These are phyloP conservation scores for Schrankia costaestrigalis DNA, from an alignment of 2,888 invertebrate species.

Conservation along the genomic window DNA sequence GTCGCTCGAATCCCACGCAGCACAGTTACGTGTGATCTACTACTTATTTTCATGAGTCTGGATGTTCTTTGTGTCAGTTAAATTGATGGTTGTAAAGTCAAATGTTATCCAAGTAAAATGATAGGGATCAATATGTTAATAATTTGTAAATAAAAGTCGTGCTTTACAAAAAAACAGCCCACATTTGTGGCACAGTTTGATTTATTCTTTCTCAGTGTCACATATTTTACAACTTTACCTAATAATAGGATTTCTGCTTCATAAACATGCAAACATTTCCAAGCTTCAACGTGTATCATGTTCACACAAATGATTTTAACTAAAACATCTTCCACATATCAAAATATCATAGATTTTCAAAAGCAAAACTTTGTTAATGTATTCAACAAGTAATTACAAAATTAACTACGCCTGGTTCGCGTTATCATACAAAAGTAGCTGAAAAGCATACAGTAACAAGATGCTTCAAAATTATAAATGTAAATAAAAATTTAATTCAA, in stretches of 20 bases:
- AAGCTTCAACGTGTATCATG: constrained; percentile 35
- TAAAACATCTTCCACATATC: constrained; percentile 15
- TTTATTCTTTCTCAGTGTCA: constrained; percentile 69
- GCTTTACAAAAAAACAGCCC: constrained; percentile 63
- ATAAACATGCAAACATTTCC: constrained; percentile 44
- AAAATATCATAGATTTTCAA: constrained; percentile 6
- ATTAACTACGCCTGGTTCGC: no score
- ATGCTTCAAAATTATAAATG: no score
- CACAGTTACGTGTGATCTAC: no score
- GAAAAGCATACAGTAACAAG: no score
- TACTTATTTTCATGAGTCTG: no score
- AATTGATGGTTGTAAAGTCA: no score
- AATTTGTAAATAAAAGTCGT: constrained; percentile 3
- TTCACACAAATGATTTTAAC: constrained; percentile 29
- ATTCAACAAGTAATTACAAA: no score
- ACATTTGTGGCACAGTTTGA: constrained; percentile 69
- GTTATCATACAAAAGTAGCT: constrained; percentile 28
- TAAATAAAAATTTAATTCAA: constrained; percentile 13
- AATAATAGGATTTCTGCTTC: constrained; percentile 44
- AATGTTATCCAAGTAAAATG: no score
- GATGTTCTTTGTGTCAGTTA: no score
- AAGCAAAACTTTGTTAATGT: constrained; percentile 25
- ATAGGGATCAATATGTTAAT: no score
- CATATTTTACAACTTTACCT: constrained; percentile 52
- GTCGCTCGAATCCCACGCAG: no score